Evolutionary conservation across 2,888 invertebrate genomes (phyloP).

Genomic region (Drosophila subquinaria): DNA sequence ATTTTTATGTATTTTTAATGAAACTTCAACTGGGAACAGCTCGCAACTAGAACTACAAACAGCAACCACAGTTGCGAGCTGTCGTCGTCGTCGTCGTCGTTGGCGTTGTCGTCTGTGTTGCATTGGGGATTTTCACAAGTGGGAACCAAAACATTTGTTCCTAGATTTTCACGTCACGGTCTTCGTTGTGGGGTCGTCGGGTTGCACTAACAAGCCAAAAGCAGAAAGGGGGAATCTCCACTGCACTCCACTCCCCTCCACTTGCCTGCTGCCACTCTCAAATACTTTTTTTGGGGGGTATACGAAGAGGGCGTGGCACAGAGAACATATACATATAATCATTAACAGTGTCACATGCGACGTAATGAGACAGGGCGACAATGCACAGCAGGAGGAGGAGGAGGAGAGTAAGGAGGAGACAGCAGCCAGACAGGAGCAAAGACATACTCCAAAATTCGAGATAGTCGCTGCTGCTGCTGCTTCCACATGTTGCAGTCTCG

Average conservation of each 20-base stretch:
- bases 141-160: slow-evolving; percentile 83
- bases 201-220: slow-evolving; percentile 58
- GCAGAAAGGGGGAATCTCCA: slow-evolving; percentile 7
- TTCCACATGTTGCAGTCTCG: slow-evolving; percentile 53
- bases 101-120: slow-evolving; percentile 31
- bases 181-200: slow-evolving; percentile 44
- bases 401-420: slow-evolving; percentile 14
- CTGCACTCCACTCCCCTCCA: not conserved
- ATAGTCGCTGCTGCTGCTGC: slow-evolving; percentile 18
- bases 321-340: slow-evolving; percentile 78
- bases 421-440: slow-evolving; percentile 46
- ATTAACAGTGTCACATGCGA: slow-evolving; percentile 85
- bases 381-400: slow-evolving; percentile 21
- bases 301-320: slow-evolving; percentile 36
- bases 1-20: slow-evolving; percentile 79
- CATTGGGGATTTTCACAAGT: slow-evolving; percentile 75
- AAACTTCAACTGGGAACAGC: slow-evolving; percentile 60
- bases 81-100: slow-evolving; percentile 45
- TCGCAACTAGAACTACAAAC: slow-evolving; percentile 33
- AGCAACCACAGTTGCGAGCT: slow-evolving; percentile 38
- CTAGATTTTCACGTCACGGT: slow-evolving; percentile 78
- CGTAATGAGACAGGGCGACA: slow-evolving; percentile 83
- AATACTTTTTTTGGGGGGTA: slow-evolving; percentile 11
- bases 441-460: slow-evolving; percentile 41
- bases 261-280: not conserved